phyloP scores from a whole-genome alignment of 1,140 invertebrate species.

The Holcopasites calliopsidis region DNA sequence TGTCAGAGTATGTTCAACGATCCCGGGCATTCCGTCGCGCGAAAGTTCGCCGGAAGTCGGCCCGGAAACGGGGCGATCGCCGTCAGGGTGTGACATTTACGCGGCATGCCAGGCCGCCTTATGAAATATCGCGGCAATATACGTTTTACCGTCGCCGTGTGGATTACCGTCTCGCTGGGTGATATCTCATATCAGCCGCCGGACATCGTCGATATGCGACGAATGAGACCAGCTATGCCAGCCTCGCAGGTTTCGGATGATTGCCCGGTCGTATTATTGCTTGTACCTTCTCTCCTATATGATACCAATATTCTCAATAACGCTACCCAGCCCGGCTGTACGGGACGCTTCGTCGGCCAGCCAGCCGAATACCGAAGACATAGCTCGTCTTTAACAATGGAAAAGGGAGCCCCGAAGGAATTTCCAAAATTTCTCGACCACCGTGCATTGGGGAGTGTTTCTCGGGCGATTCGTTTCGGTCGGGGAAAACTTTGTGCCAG shows the following conservation, averaged over 20 bases:
- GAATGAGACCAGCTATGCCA: conserved; percentile 76
- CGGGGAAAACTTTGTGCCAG: too few relatives aligned
- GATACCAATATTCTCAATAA: conserved; percentile 73
- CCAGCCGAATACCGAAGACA: conserved; percentile 24
- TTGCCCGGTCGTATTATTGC: conserved; percentile 73
- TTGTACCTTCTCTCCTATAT: conserved; percentile 64
- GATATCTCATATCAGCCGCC: conserved; percentile 78
- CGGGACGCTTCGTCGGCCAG: not conserved
- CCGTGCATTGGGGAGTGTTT: not conserved
- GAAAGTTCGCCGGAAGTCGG: conserved; percentile 55
- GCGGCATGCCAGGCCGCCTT: conserved; percentile 72
- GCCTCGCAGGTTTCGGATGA: conserved; percentile 72
- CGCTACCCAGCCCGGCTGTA: conserved; percentile 37
- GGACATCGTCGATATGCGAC: conserved; percentile 79
- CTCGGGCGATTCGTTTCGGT: too few relatives aligned
- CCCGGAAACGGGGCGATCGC: conserved; percentile 47
- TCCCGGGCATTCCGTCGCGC: not conserved
- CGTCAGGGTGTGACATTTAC: conserved; percentile 64
- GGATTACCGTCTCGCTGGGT: conserved; percentile 72
- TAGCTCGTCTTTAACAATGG: conserved; percentile 14
- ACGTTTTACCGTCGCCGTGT: conserved; percentile 70
- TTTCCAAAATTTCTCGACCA: conserved; percentile 20
- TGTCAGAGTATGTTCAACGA: not conserved
- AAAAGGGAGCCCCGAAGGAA: not conserved
- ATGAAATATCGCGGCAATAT: conserved; percentile 78